A percentile compares a stretch with the other conserved stretches of the same genome.
These are phyloP conservation scores for Sipha flava DNA, from an alignment of 1,140 invertebrate species.

Conservation along the genomic window DNA sequence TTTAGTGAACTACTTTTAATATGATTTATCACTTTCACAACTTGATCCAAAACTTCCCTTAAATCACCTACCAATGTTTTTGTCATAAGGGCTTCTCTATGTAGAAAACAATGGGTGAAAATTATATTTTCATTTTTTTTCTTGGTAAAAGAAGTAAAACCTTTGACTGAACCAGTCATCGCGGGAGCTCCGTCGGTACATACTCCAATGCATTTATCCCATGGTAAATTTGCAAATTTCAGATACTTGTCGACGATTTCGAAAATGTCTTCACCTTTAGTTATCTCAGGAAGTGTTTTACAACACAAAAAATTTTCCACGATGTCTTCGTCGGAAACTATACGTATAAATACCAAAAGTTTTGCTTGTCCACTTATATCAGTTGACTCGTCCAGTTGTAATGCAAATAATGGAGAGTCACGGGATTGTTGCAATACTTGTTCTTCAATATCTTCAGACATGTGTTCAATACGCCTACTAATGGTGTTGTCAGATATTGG, in stretches of 20 bases:
- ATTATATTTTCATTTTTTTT: conserved; percentile 12
- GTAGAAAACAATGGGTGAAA: conserved; percentile 32
- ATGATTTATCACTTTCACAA: conserved; percentile 34
- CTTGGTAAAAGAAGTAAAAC: neutral
- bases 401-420: no score
- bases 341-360: neutral
- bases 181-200: conserved; percentile 11
- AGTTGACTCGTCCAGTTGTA: no score
- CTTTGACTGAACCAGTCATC: neutral
- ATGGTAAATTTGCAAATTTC: conserved; percentile 8
- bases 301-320: neutral
- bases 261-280: neutral
- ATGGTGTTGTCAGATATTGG: no score
- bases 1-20: no score
- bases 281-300: neutral
- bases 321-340: neutral
- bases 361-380: neutral
- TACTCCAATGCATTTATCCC: conserved; percentile 3
- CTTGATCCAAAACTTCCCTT: conserved; percentile 28
- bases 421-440: no score
- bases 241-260: neutral
- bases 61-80: conserved; percentile 25
- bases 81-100: conserved; percentile 30
- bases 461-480: no score
- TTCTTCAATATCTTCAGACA: no score